A percentile compares a stretch with the other conserved stretches of the same genome.
phyloP scores from a whole-genome alignment of 2,888 invertebrate species.

The Tridacna gigas region DNA sequence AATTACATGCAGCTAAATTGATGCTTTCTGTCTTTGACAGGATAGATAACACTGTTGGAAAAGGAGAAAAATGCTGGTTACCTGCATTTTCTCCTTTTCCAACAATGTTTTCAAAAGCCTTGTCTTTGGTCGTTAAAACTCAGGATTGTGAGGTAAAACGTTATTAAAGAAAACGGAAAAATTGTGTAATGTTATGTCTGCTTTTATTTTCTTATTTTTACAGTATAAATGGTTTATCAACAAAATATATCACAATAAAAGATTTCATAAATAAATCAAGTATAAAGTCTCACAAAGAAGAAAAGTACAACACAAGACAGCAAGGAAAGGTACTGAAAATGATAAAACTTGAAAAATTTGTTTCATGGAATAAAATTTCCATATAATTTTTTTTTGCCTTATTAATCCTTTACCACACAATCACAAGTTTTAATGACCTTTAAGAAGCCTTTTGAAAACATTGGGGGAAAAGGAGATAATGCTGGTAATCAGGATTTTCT shows the following conservation, averaged over 20 bases:
- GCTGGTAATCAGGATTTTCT: background rate
- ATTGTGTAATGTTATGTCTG: background rate
- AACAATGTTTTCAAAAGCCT: background rate
- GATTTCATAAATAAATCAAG: constrained; percentile 4
- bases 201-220: background rate
- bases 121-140: background rate
- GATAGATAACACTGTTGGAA: background rate
- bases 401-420: background rate
- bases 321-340: constrained; percentile 1
- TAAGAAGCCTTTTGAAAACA: background rate
- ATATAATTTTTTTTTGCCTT: background rate
- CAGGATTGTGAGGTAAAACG: background rate
- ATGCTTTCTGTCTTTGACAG: too few species aligned
- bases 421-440: background rate
- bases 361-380: background rate
- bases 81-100: background rate
- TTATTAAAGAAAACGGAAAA: background rate
- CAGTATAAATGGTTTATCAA: constrained; percentile 27
- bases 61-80: background rate
- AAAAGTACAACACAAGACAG: background rate
- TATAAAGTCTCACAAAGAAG: background rate
- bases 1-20: too few species aligned
- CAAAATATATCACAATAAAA: constrained; percentile 21
- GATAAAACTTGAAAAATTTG: background rate
- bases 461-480: background rate